Evolutionary conservation across 2,888 invertebrate genomes (phyloP).

Genomic region (Uloborus plumipes): DNA sequence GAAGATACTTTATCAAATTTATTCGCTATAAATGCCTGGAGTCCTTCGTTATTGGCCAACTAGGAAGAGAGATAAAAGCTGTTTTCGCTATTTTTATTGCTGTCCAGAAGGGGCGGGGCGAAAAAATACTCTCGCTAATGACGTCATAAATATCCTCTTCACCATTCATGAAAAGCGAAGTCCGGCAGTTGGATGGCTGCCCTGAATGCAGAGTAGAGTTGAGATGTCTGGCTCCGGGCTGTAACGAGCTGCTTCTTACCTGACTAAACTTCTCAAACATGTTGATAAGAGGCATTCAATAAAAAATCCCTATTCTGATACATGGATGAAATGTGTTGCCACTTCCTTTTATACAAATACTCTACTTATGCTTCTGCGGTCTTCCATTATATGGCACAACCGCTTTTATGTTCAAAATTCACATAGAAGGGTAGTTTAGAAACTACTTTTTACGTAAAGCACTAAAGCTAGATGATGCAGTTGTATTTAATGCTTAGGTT

Average conservation of each 20-base stretch:
- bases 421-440: too few species aligned
- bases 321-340: not conserved
- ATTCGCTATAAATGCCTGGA: slow-evolving; percentile 48
- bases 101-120: slow-evolving; percentile 35
- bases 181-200: slow-evolving; percentile 28
- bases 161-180: slow-evolving; percentile 48
- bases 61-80: slow-evolving; percentile 38
- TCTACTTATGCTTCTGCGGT: too few species aligned
- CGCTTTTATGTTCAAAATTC: too few species aligned
- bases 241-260: slow-evolving; percentile 29
- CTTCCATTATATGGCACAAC: too few species aligned
- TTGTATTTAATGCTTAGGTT: too few species aligned
- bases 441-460: too few species aligned
- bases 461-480: too few species aligned
- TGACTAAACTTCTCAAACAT: slow-evolving; percentile 30
- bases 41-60: slow-evolving; percentile 51
- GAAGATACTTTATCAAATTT: slow-evolving; percentile 55
- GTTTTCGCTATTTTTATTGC: slow-evolving; percentile 56
- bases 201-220: slow-evolving; percentile 50
- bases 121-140: slow-evolving; percentile 58
- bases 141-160: slow-evolving; percentile 59
- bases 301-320: not conserved
- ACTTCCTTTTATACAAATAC: too few species aligned
- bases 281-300: slow-evolving; percentile 39
- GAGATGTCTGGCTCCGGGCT: slow-evolving; percentile 42